These are phyloP conservation scores for Argyresthia goedartella DNA, from an alignment of 2,888 invertebrate species.

Conservation along the genomic window DNA sequence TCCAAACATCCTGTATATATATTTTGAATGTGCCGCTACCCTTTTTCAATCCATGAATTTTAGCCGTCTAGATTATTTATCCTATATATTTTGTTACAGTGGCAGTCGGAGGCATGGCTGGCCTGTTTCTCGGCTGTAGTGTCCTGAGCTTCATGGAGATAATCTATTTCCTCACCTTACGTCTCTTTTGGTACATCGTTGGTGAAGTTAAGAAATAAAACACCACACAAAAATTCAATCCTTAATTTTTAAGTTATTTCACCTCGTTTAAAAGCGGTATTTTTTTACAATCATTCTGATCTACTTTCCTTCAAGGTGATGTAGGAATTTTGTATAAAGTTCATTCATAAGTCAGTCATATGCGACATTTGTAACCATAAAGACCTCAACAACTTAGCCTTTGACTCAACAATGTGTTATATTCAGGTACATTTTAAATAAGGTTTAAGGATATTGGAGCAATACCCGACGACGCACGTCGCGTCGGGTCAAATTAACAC, in stretches of 20 bases:
- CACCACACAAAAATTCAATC: not conserved
- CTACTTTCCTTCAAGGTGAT: no score
- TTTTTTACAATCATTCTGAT: no score
- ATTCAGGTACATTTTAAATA: constrained; percentile 63
- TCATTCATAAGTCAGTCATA: no score
- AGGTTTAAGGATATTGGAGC: constrained; percentile 30
- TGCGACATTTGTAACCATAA: no score
- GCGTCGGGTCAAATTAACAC: constrained; percentile 58
- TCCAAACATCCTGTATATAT: no score
- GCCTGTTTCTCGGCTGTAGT: constrained; percentile 83
- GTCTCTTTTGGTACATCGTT: constrained; percentile 71
- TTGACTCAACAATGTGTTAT: constrained; percentile 21
- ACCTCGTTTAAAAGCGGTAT: no score
- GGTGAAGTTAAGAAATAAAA: not conserved
- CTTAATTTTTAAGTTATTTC: not conserved
- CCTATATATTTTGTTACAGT: constrained; percentile 51
- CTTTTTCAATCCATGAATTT: no score
- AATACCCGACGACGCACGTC: constrained; percentile 49
- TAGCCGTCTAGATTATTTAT: no score
- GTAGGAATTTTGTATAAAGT: no score
- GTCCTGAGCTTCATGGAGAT: constrained; percentile 83
- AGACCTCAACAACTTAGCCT: no score
- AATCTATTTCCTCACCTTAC: constrained; percentile 76
- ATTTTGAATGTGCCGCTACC: no score
- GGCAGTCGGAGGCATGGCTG: constrained; percentile 84